Evolutionary conservation across 2,888 invertebrate genomes (phyloP), one percentile per base, ranked within the genome.

Genomic region (Elysia crispata): DNA sequence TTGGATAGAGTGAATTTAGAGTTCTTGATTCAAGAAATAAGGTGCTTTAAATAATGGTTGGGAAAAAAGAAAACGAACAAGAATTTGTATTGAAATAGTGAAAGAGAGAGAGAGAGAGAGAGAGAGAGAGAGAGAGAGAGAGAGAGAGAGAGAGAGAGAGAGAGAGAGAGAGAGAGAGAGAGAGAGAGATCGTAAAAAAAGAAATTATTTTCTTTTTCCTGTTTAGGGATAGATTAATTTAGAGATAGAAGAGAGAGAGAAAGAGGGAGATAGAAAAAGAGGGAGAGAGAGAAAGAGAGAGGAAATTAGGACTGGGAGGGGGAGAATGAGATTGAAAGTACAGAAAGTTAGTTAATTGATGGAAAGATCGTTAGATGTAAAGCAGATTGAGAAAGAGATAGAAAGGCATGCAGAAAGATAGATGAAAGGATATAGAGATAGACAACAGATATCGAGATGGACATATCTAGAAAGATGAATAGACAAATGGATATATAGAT

Each of bases 391-490:
- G 60, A 15, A 3, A 60, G 15, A 60, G 60, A 60, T 5, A 60
- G 15, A 60, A 23, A 60, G 60, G 15, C 23, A 66, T 6, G 30
- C 6, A 66, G 66, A 30, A 30, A 66, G 66, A 30, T 25, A 23
- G 66, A 23, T 5, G 20, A 49, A 23, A 11, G 23, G 64, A 23
- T 15, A 64, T 11, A 23, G 64, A 64, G 64, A 23, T n/a, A 66
- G 57, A 30, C 28, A 69, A 85, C 83, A 23, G 85, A 87, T 86
- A 73, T 87, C 87, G 5, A 87, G 87, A 25, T 89, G 89, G 82
- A 91, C 85, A 79, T 91, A 54, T 33, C 62, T 54, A 49, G 60
- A 69, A 50, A 31, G 49, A 57, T 69, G 30, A 23, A 23, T 20
- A 54, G 76, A 69, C 31, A 25, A 23, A 70, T 86, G 70, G 85